A percentile compares a stretch with the other conserved stretches of the same genome.
Evolutionary conservation across 2,797 vertebrate genomes (phyloP).

Genomic region (Anas bahamensis): DNA sequence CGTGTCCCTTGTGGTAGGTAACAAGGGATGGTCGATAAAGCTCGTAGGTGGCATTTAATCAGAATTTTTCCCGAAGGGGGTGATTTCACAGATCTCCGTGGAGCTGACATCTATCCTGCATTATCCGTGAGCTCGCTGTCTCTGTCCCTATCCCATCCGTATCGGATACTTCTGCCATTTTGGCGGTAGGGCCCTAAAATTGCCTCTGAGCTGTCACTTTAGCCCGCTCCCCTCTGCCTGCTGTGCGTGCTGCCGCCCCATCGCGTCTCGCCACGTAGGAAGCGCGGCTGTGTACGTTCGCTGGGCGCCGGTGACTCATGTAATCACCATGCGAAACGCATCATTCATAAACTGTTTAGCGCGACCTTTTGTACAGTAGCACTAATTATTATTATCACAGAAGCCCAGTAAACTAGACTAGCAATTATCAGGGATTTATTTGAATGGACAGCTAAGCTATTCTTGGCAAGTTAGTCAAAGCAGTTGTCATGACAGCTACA

Average conservation of each 20-base stretch:
- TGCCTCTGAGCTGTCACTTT: too few species aligned
- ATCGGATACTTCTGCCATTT: neutral
- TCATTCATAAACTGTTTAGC: constrained; percentile 90
- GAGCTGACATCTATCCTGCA: neutral
- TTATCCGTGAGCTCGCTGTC: neutral
- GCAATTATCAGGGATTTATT: constrained; percentile 96
- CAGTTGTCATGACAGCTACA: constrained; percentile 86
- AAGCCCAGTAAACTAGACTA: constrained; percentile 89
- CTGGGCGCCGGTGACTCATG: constrained; percentile 62
- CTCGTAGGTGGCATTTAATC: constrained; percentile 26
- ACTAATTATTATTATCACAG: constrained; percentile 93
- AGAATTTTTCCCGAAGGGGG: constrained; percentile 24
- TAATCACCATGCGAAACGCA: constrained; percentile 84
- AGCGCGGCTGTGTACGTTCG: neutral
- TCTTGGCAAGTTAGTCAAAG: constrained; percentile 88
- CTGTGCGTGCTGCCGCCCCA: neutral
- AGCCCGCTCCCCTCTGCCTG: neutral
- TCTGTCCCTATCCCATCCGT: rapidly evolving
- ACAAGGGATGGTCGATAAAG: neutral
- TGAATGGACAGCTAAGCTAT: constrained; percentile 90
- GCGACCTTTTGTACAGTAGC: constrained; percentile 89
- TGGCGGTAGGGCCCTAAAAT: too few species aligned
- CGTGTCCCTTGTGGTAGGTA: constrained; percentile 2
- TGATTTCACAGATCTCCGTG: constrained; percentile 10
- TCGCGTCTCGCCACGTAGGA: neutral